Evolutionary conservation across 1,140 invertebrate genomes (phyloP).

Genomic region (Pogonognathellus flavescens): DNA sequence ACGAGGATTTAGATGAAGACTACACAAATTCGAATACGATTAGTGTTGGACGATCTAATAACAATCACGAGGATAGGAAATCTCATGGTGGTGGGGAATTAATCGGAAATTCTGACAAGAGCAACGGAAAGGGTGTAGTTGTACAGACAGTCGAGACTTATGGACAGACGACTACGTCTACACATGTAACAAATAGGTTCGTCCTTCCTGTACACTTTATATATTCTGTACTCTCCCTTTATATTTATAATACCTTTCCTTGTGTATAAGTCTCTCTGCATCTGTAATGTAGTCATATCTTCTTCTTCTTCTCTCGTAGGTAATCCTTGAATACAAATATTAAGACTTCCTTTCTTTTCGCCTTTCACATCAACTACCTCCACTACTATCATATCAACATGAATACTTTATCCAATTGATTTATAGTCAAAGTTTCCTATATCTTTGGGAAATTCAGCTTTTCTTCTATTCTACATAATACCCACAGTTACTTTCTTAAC

Average conservation of each 20-base stretch:
- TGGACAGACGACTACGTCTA: not conserved
- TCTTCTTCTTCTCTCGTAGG: too few relatives aligned
- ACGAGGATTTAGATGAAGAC: conserved; percentile 52
- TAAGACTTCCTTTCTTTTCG: conserved; percentile 19
- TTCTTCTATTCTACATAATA: not conserved
- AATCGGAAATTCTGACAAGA: conserved; percentile 22
- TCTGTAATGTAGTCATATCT: too few relatives aligned
- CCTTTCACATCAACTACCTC: not conserved
- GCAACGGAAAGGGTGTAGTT: conserved; percentile 18
- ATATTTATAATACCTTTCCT: too few relatives aligned
- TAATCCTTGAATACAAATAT: conserved; percentile 4
- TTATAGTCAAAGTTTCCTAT: conserved; percentile 29
- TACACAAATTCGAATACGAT: conserved; percentile 21
- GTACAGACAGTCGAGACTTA: not conserved
- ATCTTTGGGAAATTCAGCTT: not conserved
- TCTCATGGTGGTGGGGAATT: conserved; percentile 24
- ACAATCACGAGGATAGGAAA: conserved; percentile 30
- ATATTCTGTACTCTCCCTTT: too few relatives aligned
- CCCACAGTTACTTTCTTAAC: too few relatives aligned
- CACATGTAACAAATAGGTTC: conserved; percentile 41
- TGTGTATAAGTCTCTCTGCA: too few relatives aligned
- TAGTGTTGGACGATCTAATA: conserved; percentile 14
- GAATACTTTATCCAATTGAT: conserved; percentile 25
- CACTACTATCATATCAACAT: not conserved
- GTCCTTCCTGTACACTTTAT: not conserved